phyloP scores from a whole-genome alignment of 1,140 invertebrate species.

The Diuraphis noxia region DNA sequence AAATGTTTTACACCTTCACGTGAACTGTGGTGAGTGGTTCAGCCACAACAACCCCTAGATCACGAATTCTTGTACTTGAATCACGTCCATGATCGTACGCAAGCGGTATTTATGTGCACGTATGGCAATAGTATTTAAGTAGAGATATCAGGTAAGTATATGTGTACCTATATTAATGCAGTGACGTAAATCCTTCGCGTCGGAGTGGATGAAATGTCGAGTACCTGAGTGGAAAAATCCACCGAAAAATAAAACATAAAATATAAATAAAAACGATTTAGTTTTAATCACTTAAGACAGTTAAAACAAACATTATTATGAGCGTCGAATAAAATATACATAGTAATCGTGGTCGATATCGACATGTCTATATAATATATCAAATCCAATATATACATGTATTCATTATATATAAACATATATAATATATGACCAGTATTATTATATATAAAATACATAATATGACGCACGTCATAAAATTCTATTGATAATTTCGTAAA shows the following conservation, averaged over 20 bases:
- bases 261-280: neutral
- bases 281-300: neutral
- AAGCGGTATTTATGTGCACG: neutral
- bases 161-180: constrained; percentile 11
- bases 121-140: neutral
- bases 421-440: too few species aligned
- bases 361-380: neutral
- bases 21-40: neutral
- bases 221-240: neutral
- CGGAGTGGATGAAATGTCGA: neutral
- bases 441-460: neutral
- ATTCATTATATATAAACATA: too few species aligned
- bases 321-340: neutral
- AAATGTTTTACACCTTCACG: neutral
- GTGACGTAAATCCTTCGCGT: constrained; percentile 3
- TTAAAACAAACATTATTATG: neutral
- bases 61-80: neutral
- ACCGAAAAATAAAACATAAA: neutral
- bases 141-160: neutral
- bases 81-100: neutral
- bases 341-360: neutral
- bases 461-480: neutral
- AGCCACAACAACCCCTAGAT: neutral
- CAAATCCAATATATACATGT: neutral
- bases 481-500: neutral